Percentiles rank a stretch among this genome's conserved stretches.
Conservation (phyloP, 2,888 invertebrate genomes). For the Crossocerus cetratus region DNA sequence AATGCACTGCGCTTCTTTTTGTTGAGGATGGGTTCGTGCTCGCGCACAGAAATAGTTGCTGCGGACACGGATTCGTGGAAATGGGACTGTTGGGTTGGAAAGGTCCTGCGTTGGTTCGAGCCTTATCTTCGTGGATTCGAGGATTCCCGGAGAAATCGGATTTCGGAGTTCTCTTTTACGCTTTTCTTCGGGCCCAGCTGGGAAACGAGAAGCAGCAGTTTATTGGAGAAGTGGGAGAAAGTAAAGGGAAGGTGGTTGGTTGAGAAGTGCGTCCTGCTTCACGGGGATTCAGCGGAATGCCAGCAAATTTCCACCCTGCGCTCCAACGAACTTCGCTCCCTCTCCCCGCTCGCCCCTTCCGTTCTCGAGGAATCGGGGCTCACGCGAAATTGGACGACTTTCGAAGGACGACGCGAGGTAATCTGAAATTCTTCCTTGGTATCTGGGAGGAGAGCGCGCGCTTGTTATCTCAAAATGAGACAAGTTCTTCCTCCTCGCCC, state of each 20-base stretch:
- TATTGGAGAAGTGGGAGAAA: neutral
- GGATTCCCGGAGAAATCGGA: neutral
- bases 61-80: no score
- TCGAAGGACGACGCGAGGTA: slow-evolving; percentile 51
- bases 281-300: slow-evolving; percentile 15
- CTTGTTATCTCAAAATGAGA: slow-evolving; percentile 34
- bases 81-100: no score
- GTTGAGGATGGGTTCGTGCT: neutral
- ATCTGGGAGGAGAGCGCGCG: slow-evolving; percentile 21
- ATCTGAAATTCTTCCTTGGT: slow-evolving; percentile 41
- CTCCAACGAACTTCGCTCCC: slow-evolving; percentile 24
- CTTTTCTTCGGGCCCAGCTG: neutral
- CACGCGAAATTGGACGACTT: slow-evolving; percentile 61
- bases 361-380: slow-evolving; percentile 42
- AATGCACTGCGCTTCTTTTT: neutral
- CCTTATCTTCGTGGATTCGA: neutral
- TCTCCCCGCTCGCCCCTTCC: slow-evolving; percentile 10
- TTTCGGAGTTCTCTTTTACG: neutral
- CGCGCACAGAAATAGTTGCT: neutral
- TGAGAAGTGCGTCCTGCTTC: neutral
- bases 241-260: neutral
- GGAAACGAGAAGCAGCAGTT: neutral
- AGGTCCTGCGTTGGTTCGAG: no score
- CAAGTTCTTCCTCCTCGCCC: slow-evolving; percentile 22
- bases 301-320: slow-evolving; percentile 24